phyloP scores from a whole-genome alignment of 2,797 vertebrate species.

The Anabas testudineus region DNA sequence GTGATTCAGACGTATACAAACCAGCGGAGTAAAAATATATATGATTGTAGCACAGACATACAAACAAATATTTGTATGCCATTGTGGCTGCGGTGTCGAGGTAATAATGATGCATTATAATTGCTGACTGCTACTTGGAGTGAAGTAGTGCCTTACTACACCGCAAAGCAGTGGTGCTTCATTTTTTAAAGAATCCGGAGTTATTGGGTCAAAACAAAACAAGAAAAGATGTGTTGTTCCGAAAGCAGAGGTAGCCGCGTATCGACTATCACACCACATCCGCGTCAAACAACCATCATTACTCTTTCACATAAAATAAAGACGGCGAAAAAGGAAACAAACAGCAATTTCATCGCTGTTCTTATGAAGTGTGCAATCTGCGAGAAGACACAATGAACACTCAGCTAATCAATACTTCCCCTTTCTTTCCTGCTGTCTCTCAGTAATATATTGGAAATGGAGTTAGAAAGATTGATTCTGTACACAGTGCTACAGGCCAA shows the following conservation, averaged over 20 bases:
- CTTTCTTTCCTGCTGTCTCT: conserved; percentile 77
- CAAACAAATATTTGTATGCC: too few species aligned
- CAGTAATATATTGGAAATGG: conserved; percentile 88
- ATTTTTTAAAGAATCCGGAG: conserved; percentile 11
- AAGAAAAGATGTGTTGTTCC: conserved; percentile 9
- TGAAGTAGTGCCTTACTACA: conserved; percentile 3
- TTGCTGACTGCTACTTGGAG: conserved; percentile 8
- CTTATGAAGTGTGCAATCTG: conserved; percentile 83
- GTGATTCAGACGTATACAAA: too few species aligned
- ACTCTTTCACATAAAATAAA: conserved; percentile 74
- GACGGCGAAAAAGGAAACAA: conserved; percentile 75
- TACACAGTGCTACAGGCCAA: conserved; percentile 80
- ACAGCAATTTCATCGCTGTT: conserved; percentile 79
- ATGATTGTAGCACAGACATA: too few species aligned
- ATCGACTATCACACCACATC: conserved; percentile 69
- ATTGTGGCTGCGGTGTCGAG: background rate
- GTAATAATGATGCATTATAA: background rate
- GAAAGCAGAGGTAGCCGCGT: conserved; percentile 46
- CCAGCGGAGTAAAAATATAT: too few species aligned
- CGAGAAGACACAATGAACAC: conserved; percentile 81
- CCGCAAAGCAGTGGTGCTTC: background rate
- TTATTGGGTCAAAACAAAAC: conserved; percentile 30
- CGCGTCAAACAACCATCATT: conserved; percentile 75
- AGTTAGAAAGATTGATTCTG: conserved; percentile 88
- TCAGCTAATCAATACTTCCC: conserved; percentile 84